Base-by-base conservation (phyloP, 2,888 invertebrate species). In the Rapana venosa region DNA sequence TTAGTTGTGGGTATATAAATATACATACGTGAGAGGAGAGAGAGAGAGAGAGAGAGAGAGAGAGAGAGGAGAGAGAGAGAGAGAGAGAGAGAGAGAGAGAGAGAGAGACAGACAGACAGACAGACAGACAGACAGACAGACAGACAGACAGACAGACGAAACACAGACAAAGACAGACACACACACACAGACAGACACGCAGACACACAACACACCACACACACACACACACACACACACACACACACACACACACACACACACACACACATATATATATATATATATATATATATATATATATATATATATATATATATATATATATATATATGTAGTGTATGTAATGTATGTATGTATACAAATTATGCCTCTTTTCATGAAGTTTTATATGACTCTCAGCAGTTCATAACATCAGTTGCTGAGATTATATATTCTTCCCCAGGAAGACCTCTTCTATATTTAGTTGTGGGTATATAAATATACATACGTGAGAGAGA, bases 41-140 rank as follows among this genome's bases (percentile, higher is more conserved):
- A 74, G 74, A 26, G 74, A 26, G n/a, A 74, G 74, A 26, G 74
- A 26, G 74, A 26, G 74, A 26, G 74, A 26, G 74, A 74, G n/a
- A 26, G n/a, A 74, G 22, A 74, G 74, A 74, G 74, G n/a, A 74
- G 74, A 74, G 74, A 74, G 74, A n/a, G n/a, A n/a, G n/a, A n/a
- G n/a, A n/a, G n/a, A n/a, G n/a, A n/a, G 47, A 77, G 74, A 77
- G 74, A 77, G 74, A 77, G 74, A 77, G 74, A 77, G 74, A 77
- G 74, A 77, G 74, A n/a, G n/a, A 77, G 74, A n/a, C 4, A 77
- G 74, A n/a, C 4, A 77, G 74, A n/a, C 4, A 77, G 74, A n/a
- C 4, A 66, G 66, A 22, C 6, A 66, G 66, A 22, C 6, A 66
- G 66, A 22, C 6, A 66, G 66, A 22, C 6, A 66, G 66, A 22